Evolutionary conservation across 2,888 invertebrate species (phyloP).

Genomic region (Augochlorella aurata): DNA sequence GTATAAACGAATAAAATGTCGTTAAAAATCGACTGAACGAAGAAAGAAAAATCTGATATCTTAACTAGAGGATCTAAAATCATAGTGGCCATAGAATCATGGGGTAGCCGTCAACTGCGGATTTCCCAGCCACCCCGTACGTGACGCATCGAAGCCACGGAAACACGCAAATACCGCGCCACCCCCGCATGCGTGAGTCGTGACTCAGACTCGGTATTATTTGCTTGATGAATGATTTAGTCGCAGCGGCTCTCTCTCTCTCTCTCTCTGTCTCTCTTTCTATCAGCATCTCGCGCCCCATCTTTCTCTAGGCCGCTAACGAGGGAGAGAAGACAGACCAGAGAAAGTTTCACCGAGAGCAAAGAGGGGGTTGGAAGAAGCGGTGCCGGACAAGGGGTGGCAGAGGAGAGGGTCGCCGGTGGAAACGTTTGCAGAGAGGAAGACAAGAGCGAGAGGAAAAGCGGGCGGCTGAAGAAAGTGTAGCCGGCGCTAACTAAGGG

Average conservation of each 20-base stretch:
- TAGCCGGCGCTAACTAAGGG: slow-evolving; percentile 80
- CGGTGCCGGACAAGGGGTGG: slow-evolving; percentile 30
- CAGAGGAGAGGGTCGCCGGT: slow-evolving; percentile 33
- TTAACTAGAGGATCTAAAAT: too few species aligned
- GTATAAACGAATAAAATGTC: too few species aligned
- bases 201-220: slow-evolving; percentile 76
- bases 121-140: slow-evolving; percentile 52
- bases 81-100: not conserved
- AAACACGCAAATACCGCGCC: slow-evolving; percentile 60
- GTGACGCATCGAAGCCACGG: slow-evolving; percentile 45
- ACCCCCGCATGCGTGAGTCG: slow-evolving; percentile 64
- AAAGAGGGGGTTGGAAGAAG: slow-evolving; percentile 28
- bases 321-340: slow-evolving; percentile 37
- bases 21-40: too few species aligned
- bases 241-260: slow-evolving; percentile 52
- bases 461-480: slow-evolving; percentile 73
- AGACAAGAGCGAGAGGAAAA: slow-evolving; percentile 51
- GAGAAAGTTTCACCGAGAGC: slow-evolving; percentile 32
- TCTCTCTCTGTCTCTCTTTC: not conserved
- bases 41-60: too few species aligned
- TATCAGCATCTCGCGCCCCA: slow-evolving; percentile 29
- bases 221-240: slow-evolving; percentile 79
- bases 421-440: slow-evolving; percentile 52
- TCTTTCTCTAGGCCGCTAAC: slow-evolving; percentile 34
- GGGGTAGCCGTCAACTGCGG: not conserved